Percentiles rank a stretch among this genome's conserved stretches.
These are phyloP conservation scores for Calliopum simillimum DNA, from an alignment of 2,888 invertebrate genomes.

Conservation along the genomic window DNA sequence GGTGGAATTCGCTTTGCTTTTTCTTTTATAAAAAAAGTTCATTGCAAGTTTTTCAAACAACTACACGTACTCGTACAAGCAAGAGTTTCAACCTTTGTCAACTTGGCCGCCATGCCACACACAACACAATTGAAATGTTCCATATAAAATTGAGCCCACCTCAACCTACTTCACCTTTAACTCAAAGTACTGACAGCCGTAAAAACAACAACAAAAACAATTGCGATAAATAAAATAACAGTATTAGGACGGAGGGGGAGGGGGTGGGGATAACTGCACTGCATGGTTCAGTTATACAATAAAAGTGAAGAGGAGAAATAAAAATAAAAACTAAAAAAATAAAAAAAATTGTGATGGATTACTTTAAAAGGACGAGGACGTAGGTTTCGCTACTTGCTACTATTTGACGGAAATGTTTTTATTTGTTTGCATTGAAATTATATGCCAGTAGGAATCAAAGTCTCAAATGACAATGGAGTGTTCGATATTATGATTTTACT, in stretches of 20 bases:
- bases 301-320: slow-evolving; percentile 6
- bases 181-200: background rate
- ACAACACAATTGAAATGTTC: too few species aligned
- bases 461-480: too few species aligned
- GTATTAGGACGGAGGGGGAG: background rate
- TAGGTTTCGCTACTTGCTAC: background rate
- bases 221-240: slow-evolving; percentile 6
- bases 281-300: too few species aligned
- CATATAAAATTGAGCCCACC: background rate
- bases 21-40: too few species aligned
- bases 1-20: too few species aligned
- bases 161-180: background rate
- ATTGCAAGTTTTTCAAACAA: too few species aligned
- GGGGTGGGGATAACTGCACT: too few species aligned
- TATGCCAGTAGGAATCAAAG: too few species aligned
- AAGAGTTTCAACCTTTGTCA: too few species aligned
- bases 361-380: background rate
- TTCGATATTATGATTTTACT: too few species aligned
- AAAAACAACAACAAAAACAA: background rate
- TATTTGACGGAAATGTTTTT: slow-evolving; percentile 16
- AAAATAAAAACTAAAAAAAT: background rate
- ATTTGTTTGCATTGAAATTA: background rate
- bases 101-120: too few species aligned
- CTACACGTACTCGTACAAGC: too few species aligned
- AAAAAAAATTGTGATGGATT: background rate